Percentiles rank a stretch among this genome's conserved stretches.
These are phyloP conservation scores for Anomalospiza imberbis DNA, from an alignment of 2,797 vertebrate species.

Conservation along the genomic window DNA sequence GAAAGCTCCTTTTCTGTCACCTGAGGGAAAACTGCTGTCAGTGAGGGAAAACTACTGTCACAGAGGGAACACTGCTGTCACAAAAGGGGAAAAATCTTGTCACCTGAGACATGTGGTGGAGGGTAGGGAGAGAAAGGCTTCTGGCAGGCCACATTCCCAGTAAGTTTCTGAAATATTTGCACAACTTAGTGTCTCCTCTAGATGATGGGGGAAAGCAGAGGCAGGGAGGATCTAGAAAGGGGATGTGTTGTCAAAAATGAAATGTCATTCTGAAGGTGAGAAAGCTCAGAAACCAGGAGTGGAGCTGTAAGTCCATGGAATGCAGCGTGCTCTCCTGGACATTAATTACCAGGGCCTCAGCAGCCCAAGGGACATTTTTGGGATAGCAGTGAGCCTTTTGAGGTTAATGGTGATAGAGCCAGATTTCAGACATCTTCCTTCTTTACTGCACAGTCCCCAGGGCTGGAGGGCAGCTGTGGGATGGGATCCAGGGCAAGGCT, in stretches of 20 bases:
- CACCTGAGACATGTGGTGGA: too few relatives aligned
- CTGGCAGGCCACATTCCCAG: not conserved
- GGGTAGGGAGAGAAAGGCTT: rapidly evolving
- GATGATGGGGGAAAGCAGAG: not conserved
- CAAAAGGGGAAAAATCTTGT: not conserved
- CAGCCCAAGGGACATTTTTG: not conserved
- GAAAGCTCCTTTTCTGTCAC: not conserved
- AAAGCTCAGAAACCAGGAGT: not conserved
- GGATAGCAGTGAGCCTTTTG: not conserved
- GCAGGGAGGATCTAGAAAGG: not conserved
- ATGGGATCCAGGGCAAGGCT: not conserved
- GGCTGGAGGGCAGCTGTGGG: not conserved
- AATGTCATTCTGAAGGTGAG: not conserved
- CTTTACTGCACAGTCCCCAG: rapidly evolving
- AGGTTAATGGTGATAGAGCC: not conserved
- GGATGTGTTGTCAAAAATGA: not conserved
- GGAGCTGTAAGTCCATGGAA: not conserved
- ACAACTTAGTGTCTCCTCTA: not conserved
- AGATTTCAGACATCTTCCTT: not conserved
- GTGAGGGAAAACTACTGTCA: not conserved
- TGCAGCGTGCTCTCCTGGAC: not conserved
- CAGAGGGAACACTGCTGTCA: not conserved
- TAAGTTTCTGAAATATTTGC: not conserved
- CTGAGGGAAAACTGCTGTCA: not conserved
- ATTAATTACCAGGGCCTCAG: not conserved